phyloP scores from a whole-genome alignment of 2,113 vertebrate species.

The Carollia perspicillata region DNA sequence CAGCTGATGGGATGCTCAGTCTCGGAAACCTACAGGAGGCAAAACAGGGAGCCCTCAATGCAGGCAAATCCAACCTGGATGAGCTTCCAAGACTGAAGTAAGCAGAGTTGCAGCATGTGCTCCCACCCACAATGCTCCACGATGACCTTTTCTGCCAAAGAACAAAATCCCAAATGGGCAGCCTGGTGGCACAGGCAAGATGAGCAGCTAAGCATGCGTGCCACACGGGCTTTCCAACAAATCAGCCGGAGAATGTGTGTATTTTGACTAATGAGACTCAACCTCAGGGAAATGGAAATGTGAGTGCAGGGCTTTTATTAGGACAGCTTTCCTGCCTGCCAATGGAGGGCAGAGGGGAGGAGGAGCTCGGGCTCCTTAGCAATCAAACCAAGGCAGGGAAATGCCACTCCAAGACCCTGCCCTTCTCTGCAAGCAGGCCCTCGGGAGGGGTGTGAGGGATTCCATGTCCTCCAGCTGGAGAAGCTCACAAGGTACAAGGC shows the following conservation, averaged over 20 bases:
- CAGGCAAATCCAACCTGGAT: not conserved
- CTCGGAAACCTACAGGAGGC: not conserved
- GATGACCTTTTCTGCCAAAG: not conserved
- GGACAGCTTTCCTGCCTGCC: not conserved
- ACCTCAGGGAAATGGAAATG: not conserved
- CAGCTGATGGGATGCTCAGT: not conserved
- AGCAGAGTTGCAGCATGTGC: not conserved
- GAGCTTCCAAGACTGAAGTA: not conserved
- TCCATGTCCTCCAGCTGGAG: not conserved
- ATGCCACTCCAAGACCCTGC: not conserved
- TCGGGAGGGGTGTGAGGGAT: not conserved
- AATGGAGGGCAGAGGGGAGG: not conserved
- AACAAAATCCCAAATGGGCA: not conserved
- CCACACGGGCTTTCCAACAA: not conserved
- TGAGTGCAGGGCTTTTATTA: not conserved
- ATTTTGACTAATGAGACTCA: not conserved
- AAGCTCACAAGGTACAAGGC: not conserved
- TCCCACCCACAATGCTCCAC: not conserved
- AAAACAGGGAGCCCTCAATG: not conserved
- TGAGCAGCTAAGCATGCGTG: not conserved
- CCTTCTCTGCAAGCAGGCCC: not conserved
- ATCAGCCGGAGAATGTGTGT: not conserved
- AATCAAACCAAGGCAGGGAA: not conserved
- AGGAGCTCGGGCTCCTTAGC: not conserved
- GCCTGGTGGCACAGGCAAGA: not conserved